phyloP scores from a whole-genome alignment of 1,140 invertebrate genomes.

The Hycleus cichorii region DNA sequence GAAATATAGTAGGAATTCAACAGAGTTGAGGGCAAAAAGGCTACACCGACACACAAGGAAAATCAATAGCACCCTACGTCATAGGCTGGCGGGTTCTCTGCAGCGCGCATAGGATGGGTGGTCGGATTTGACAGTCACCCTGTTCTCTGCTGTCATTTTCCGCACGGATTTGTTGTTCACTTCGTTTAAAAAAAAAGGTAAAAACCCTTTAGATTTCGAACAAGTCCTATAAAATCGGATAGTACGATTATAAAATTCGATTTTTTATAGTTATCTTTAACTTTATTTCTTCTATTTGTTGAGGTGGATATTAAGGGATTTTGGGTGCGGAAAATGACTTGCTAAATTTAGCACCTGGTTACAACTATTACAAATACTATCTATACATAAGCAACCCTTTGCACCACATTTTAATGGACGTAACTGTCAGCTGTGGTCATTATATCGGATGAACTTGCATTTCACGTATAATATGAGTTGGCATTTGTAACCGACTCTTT shows the following conservation, averaged over 20 bases:
- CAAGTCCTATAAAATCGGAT: too few species aligned
- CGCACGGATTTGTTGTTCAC: constrained; percentile 10
- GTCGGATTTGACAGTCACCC: neutral
- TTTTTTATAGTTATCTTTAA: too few species aligned
- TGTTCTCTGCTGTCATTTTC: constrained; percentile 2
- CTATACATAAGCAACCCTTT: constrained; percentile 11
- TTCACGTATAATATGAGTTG: constrained; percentile 21
- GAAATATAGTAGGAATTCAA: neutral
- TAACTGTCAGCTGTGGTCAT: constrained; percentile 28
- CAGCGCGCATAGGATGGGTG: constrained; percentile 14
- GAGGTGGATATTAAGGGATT: too few species aligned
- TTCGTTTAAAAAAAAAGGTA: neutral
- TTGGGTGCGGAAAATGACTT: constrained; percentile 22
- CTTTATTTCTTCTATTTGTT: too few species aligned
- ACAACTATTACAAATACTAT: neutral
- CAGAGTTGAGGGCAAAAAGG: constrained; percentile 13
- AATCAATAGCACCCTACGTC: constrained; percentile 31
- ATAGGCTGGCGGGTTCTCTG: constrained; percentile 17
- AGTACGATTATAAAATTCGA: too few species aligned
- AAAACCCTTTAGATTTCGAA: too few species aligned
- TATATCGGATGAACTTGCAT: constrained; percentile 33
- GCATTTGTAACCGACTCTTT: constrained; percentile 23
- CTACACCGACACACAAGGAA: constrained; percentile 18
- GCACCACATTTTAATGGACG: constrained; percentile 23
- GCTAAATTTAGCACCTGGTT: constrained; percentile 30